Conservation (phyloP, 1,140 invertebrate genomes). For the Drosophila simulans region DNA sequence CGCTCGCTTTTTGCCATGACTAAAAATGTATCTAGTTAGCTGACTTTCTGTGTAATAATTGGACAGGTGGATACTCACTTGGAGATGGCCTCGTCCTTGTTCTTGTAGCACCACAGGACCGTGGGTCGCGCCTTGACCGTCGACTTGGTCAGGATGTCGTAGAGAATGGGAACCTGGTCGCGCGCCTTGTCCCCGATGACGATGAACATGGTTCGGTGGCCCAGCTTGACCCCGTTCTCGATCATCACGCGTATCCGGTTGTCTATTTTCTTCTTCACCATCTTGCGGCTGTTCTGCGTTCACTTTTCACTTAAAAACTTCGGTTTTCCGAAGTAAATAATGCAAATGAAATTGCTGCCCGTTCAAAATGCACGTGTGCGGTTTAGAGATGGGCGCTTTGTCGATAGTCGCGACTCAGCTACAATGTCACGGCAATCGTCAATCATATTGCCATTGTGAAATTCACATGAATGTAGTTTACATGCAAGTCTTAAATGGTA, state of each 20-base stretch:
- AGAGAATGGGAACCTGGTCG: slow-evolving; percentile 98
- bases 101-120: slow-evolving; percentile 99
- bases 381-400: slow-evolving; percentile 3
- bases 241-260: slow-evolving; percentile 97
- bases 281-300: slow-evolving; percentile 64
- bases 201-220: slow-evolving; percentile 97
- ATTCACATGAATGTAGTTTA: too few species aligned
- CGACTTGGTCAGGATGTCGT: slow-evolving; percentile 98
- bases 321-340: slow-evolving; percentile 6
- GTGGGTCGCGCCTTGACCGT: slow-evolving; percentile 95
- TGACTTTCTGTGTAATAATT: not conserved
- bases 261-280: slow-evolving; percentile 98
- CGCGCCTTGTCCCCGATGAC: slow-evolving; percentile 97
- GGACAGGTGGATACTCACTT: slow-evolving; percentile 86
- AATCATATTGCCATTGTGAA: too few species aligned
- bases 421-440: not conserved
- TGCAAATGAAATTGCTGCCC: not conserved
- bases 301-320: not conserved
- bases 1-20: slow-evolving; percentile 97
- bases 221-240: slow-evolving; percentile 96
- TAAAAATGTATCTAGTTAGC: slow-evolving; percentile 82
- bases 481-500: too few species aligned
- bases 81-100: slow-evolving; percentile 93
- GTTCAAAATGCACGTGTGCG: slow-evolving; percentile 62
- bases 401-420: not conserved